Percentiles rank a stretch among this genome's conserved stretches.
These are phyloP conservation scores for Nezara viridula DNA, from an alignment of 2,888 invertebrate genomes.

Conservation along the genomic window DNA sequence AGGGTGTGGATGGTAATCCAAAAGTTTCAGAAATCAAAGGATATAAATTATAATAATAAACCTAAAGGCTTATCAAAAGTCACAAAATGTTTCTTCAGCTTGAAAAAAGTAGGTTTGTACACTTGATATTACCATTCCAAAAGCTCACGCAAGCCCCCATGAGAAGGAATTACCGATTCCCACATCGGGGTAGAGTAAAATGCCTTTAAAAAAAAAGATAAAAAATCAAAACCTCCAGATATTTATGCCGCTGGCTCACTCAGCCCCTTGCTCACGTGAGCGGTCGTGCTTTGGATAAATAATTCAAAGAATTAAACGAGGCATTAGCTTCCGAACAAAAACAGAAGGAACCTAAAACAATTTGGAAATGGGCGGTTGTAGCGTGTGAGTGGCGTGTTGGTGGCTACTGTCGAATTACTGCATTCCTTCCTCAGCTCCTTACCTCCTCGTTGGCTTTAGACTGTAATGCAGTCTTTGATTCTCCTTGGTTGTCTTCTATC, in stretches of 20 bases:
- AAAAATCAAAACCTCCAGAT: background rate
- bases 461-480: background rate
- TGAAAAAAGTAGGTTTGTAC: background rate
- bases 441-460: background rate
- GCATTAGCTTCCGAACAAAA: conserved; percentile 29
- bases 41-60: too few species aligned
- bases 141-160: background rate
- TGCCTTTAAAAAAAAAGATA: background rate
- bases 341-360: conserved; percentile 30
- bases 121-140: background rate
- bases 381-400: background rate
- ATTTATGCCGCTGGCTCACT: background rate
- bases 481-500: background rate
- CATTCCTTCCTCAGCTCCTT: background rate
- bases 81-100: background rate
- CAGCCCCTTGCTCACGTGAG: background rate
- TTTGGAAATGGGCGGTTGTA: conserved; percentile 25
- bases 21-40: too few species aligned
- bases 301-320: conserved; percentile 34
- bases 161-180: conserved; percentile 17
- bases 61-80: background rate
- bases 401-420: conserved; percentile 11
- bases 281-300: conserved; percentile 17
- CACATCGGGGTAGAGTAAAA: background rate
- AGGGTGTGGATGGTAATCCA: too few species aligned